phyloP scores from a whole-genome alignment of 2,113 vertebrate species.

The Dissostichus mawsoni region DNA sequence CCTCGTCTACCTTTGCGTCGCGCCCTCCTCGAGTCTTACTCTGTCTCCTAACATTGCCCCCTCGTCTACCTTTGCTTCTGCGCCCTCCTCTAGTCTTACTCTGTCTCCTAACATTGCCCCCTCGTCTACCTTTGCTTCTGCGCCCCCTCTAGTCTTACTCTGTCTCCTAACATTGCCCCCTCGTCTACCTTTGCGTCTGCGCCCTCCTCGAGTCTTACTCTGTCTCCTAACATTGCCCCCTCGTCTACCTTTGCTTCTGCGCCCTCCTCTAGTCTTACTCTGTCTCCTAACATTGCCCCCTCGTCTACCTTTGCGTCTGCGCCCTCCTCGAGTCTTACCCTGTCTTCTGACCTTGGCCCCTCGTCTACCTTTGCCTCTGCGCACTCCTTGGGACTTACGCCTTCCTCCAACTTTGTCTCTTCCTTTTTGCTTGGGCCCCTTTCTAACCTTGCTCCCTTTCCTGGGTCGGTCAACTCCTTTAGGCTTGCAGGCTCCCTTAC shows the following conservation, averaged over 20 bases:
- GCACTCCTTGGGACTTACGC: accelerated
- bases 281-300: background rate
- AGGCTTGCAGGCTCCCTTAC: background rate
- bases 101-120: background rate
- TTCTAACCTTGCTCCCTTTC: background rate
- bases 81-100: too few species aligned
- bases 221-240: background rate
- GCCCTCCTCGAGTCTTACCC: accelerated
- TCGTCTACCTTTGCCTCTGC: background rate
- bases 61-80: background rate
- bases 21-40: too few species aligned
- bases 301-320: background rate
- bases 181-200: background rate
- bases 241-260: background rate
- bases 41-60: too few species aligned
- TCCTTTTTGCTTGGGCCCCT: background rate
- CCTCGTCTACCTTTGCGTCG: too few species aligned
- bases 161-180: background rate
- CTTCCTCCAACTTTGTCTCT: background rate
- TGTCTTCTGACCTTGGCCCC: background rate
- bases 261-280: too few species aligned
- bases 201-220: too few species aligned
- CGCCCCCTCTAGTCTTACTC: too few species aligned
- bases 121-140: background rate
- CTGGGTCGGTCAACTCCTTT: background rate